Evolutionary conservation across 2,888 invertebrate species (phyloP).

Genomic region (Drosophila histrio): DNA sequence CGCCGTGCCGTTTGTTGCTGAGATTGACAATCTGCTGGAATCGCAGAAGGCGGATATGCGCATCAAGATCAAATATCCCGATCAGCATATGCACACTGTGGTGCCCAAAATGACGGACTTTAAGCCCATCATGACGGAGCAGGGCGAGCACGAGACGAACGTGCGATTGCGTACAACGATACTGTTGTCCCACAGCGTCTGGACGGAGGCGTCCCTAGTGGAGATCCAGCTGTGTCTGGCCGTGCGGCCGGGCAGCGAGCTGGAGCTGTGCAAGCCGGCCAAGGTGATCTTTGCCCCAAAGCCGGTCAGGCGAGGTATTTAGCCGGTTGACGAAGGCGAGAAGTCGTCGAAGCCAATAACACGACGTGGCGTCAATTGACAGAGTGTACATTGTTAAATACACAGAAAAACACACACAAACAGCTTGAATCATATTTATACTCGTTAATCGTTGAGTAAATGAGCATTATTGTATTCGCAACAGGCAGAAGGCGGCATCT

Average conservation of each 20-base stretch:
- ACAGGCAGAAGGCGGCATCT: too few species aligned
- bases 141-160: conserved; percentile 85
- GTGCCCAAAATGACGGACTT: conserved; percentile 92
- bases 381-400: conserved; percentile 16
- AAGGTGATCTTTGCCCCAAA: conserved; percentile 95
- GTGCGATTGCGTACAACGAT: conserved; percentile 92
- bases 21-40: conserved; percentile 91
- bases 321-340: conserved; percentile 35
- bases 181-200: conserved; percentile 92
- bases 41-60: conserved; percentile 89
- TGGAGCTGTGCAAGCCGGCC: conserved; percentile 94
- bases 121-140: conserved; percentile 87
- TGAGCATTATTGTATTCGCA: too few species aligned
- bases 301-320: conserved; percentile 92
- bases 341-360: not conserved
- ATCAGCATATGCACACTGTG: conserved; percentile 93
- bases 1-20: conserved; percentile 94
- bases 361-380: conserved; percentile 12
- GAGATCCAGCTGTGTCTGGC: conserved; percentile 93
- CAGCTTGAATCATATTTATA: not conserved
- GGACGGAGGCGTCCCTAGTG: conserved; percentile 96
- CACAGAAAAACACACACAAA: not conserved
- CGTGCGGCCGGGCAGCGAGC: conserved; percentile 84
- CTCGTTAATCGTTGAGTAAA: too few species aligned
- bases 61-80: conserved; percentile 95